These are phyloP conservation scores for Apodemus speciosus DNA, from an alignment of 2,113 vertebrate genomes.

Conservation along the genomic window DNA sequence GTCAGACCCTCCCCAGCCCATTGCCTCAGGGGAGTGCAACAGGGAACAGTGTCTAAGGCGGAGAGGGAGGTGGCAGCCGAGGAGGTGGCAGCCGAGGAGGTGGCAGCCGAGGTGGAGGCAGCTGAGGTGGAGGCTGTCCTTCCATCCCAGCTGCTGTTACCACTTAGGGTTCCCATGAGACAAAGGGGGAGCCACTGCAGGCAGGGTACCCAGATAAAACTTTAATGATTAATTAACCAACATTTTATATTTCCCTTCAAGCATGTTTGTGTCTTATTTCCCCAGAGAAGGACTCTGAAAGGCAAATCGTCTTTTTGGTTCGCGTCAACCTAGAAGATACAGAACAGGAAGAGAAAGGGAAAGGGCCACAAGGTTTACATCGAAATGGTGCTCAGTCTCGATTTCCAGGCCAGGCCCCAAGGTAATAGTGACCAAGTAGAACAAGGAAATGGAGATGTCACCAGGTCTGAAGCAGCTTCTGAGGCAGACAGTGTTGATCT, in stretches of 20 bases:
- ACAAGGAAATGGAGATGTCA: neutral
- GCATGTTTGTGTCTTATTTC: neutral
- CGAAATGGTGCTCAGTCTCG: neutral
- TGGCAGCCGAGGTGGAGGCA: too few relatives aligned
- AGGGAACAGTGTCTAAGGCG: neutral
- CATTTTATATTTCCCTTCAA: slow-evolving; percentile 8
- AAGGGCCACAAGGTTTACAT: neutral
- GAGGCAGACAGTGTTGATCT: neutral
- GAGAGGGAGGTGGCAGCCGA: neutral
- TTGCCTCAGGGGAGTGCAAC: neutral
- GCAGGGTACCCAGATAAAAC: neutral
- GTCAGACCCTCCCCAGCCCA: neutral
- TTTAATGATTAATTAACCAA: neutral
- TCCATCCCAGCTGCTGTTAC: neutral
- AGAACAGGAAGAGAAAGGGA: neutral
- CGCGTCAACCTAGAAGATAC: neutral
- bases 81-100: too few relatives aligned
- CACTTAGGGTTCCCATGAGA: neutral
- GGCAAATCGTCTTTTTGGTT: neutral
- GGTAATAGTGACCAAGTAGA: neutral
- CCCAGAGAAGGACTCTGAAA: neutral
- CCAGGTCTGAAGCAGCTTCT: neutral
- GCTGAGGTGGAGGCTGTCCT: neutral
- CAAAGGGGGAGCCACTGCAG: neutral
- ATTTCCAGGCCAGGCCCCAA: neutral